Percentiles rank a stretch among this genome's conserved stretches.
phyloP scores from a whole-genome alignment of 2,113 vertebrate species.

The Lethenteron camtschaticum region DNA sequence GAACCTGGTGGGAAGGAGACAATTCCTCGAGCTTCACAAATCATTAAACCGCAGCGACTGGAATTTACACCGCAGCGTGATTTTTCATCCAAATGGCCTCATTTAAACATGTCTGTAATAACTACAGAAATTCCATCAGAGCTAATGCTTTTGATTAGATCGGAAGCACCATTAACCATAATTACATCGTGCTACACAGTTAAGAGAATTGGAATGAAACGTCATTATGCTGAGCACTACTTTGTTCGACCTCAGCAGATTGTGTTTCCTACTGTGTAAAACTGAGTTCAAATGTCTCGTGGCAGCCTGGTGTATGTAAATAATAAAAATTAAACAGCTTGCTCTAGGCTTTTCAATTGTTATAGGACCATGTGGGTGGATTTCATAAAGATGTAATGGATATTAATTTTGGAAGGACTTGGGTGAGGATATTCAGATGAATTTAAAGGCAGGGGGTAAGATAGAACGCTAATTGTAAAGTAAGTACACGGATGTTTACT shows the following conservation, averaged over 20 bases:
- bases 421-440: neutral
- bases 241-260: slow-evolving; percentile 3
- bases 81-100: slow-evolving; percentile 5
- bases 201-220: slow-evolving; percentile 6
- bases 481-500: too few species aligned
- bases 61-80: slow-evolving; percentile 5
- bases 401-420: neutral
- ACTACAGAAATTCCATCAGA: slow-evolving; percentile 5
- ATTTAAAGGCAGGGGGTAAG: neutral
- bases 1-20: too few species aligned
- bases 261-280: neutral
- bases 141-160: slow-evolving; percentile 3
- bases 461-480: too few species aligned
- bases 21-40: neutral
- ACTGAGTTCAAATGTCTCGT: neutral
- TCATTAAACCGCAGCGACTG: slow-evolving; percentile 5
- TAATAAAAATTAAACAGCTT: too few species aligned
- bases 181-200: slow-evolving; percentile 6
- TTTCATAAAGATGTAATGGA: neutral
- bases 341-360: too few species aligned
- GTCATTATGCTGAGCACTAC: slow-evolving; percentile 3
- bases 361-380: neutral
- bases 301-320: neutral
- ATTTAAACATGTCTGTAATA: slow-evolving; percentile 6
- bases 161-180: slow-evolving; percentile 5